phyloP scores from a whole-genome alignment of 2,797 vertebrate species.

The Molossus molossus region DNA sequence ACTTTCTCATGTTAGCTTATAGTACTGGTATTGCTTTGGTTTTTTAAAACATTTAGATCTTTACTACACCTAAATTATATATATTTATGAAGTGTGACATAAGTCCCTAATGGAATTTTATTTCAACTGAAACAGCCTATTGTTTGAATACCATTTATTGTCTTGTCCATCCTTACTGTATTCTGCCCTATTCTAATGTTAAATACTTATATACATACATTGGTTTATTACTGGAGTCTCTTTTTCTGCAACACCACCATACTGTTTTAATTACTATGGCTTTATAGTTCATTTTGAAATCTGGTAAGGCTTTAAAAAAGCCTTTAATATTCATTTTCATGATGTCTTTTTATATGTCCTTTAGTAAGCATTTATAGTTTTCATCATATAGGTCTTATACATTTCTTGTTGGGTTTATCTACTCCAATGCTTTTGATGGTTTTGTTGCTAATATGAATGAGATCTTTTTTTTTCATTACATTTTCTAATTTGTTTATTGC shows the following conservation, averaged over 20 bases:
- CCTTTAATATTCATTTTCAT: slow-evolving; percentile 45
- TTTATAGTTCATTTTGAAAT: slow-evolving; percentile 48
- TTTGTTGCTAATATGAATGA: slow-evolving; percentile 39
- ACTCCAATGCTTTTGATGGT: slow-evolving; percentile 8
- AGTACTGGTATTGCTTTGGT: neutral
- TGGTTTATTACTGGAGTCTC: slow-evolving; percentile 3
- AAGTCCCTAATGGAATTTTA: slow-evolving; percentile 4
- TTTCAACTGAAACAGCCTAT: neutral
- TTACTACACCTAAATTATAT: slow-evolving; percentile 37
- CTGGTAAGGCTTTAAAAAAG: slow-evolving; percentile 6
- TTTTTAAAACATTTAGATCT: slow-evolving; percentile 1
- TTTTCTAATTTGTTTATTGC: slow-evolving; percentile 35
- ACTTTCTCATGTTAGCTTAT: neutral
- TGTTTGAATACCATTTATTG: slow-evolving; percentile 43
- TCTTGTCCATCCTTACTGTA: neutral
- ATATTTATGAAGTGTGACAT: neutral
- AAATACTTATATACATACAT: neutral
- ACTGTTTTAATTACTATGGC: neutral
- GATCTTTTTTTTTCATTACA: slow-evolving; percentile 43
- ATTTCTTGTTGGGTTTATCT: slow-evolving; percentile 48
- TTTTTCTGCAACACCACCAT: neutral
- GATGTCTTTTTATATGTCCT: slow-evolving; percentile 28
- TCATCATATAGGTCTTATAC: neutral
- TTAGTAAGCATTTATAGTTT: slow-evolving; percentile 59
- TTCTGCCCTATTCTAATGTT: slow-evolving; percentile 12